These are phyloP conservation scores for Aleiodes testaceus DNA, from an alignment of 2,888 invertebrate species.

Conservation along the genomic window DNA sequence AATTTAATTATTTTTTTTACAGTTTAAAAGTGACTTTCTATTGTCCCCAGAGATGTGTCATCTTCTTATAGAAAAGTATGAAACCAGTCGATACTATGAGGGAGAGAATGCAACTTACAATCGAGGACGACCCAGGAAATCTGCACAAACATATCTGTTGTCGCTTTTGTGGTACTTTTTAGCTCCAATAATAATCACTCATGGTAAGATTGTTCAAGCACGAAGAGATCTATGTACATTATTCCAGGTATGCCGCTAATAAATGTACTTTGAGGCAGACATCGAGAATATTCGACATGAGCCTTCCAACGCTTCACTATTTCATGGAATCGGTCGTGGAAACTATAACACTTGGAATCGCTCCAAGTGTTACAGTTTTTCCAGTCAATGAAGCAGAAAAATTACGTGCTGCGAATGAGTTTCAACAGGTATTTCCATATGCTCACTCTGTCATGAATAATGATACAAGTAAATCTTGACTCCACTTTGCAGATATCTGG, in stretches of 20 bases:
- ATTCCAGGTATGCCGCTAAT: constrained; percentile 4
- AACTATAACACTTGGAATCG: background rate
- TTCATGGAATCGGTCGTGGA: constrained; percentile 4
- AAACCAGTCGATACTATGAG: background rate
- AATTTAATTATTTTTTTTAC: background rate
- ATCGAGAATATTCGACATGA: background rate
- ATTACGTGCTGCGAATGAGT: constrained; percentile 10
- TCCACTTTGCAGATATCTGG: constrained; percentile 3
- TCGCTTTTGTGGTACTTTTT: constrained; percentile 4
- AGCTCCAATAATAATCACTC: background rate
- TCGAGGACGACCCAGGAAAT: constrained; percentile 2
- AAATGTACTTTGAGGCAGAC: constrained; percentile 5
- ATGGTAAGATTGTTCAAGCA: background rate
- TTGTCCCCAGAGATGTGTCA: background rate
- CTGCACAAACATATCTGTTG: background rate
- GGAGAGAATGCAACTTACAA: background rate
- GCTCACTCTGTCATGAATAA: background rate
- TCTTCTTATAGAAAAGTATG: background rate
- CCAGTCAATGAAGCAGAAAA: background rate
- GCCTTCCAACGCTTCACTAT: background rate
- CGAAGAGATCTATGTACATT: background rate
- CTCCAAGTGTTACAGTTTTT: constrained; percentile 10
- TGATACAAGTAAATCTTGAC: background rate
- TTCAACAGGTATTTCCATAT: background rate
- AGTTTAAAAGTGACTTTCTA: background rate